Conservation (phyloP, 2,888 invertebrate species). For the Magallana nippona region DNA sequence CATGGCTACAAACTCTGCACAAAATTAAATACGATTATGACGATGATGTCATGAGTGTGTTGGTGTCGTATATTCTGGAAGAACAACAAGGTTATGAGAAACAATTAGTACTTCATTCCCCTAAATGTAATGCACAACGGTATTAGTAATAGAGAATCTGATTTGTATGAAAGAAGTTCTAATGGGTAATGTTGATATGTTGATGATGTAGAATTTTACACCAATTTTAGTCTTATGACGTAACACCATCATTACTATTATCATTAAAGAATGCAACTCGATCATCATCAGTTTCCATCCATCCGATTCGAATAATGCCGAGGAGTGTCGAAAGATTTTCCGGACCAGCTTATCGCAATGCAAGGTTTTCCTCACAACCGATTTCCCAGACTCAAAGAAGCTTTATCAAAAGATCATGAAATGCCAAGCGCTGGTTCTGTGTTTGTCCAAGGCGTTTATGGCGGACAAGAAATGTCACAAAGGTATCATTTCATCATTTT, state of each 20-base stretch:
- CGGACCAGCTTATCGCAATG: constrained; percentile 6
- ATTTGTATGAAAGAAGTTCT: no score
- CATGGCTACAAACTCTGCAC: neutral
- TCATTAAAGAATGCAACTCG: neutral
- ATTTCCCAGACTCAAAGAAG: neutral
- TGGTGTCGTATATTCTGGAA: neutral
- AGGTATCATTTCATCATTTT: neutral
- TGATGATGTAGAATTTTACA: no score
- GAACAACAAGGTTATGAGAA: neutral
- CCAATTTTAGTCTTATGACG: no score
- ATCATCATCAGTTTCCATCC: constrained; percentile 17
- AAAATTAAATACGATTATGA: neutral
- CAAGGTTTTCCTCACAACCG: neutral
- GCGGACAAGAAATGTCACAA: constrained; percentile 8
- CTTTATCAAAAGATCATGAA: neutral
- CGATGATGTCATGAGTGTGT: neutral
- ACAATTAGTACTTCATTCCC: no score
- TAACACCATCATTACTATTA: neutral
- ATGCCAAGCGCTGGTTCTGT: neutral
- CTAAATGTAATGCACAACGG: no score
- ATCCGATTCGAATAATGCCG: neutral
- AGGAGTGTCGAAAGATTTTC: constrained; percentile 2
- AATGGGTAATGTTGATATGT: no score
- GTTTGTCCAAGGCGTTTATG: constrained; percentile 7
- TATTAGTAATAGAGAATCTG: no score